A percentile compares a stretch with the other conserved stretches of the same genome.
Conservation (phyloP, 2,888 invertebrate species). For the Epistrophe grossulariae region DNA sequence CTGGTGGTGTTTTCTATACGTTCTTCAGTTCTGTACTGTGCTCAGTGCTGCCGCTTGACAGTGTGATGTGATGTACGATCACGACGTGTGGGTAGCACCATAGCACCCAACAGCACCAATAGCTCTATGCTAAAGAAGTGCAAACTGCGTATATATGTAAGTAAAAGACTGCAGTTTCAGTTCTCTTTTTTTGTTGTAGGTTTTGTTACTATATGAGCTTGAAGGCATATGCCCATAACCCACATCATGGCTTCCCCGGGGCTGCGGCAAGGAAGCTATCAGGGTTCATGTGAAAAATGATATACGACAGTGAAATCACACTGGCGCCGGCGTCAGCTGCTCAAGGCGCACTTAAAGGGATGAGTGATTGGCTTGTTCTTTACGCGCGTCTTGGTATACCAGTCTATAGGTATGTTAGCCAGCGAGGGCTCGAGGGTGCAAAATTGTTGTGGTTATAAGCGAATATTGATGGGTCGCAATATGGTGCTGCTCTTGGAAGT, state of each 20-base stretch:
- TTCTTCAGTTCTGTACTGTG: constrained; percentile 28
- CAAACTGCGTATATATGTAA: constrained; percentile 49
- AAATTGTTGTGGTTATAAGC: constrained; percentile 47
- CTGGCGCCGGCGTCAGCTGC: constrained; percentile 74
- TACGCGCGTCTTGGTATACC: constrained; percentile 40
- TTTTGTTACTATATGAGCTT: constrained; percentile 38
- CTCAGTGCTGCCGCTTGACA: constrained; percentile 59
- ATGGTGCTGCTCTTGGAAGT: constrained; percentile 56
- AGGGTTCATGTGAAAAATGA: constrained; percentile 73
- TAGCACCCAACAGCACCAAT: constrained; percentile 38
- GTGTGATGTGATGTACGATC: constrained; percentile 74
- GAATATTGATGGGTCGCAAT: constrained; percentile 66
- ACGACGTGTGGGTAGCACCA: constrained; percentile 67
- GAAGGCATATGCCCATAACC: constrained; percentile 67
- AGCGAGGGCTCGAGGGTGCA: constrained; percentile 26
- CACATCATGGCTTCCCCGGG: constrained; percentile 61
- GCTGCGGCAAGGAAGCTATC: constrained; percentile 61
- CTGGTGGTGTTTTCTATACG: constrained; percentile 45
- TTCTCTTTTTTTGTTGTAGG: constrained; percentile 38
- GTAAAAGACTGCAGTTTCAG: constrained; percentile 40
- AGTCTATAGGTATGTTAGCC: neutral
- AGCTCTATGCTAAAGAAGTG: constrained; percentile 63
- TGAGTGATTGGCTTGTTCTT: constrained; percentile 71
- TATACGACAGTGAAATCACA: constrained; percentile 70
- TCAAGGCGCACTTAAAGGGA: constrained; percentile 73